Percentiles rank a stretch among this genome's conserved stretches.
phyloP scores from a whole-genome alignment of 2,888 invertebrate species.

The Dichetophora obliterata region DNA sequence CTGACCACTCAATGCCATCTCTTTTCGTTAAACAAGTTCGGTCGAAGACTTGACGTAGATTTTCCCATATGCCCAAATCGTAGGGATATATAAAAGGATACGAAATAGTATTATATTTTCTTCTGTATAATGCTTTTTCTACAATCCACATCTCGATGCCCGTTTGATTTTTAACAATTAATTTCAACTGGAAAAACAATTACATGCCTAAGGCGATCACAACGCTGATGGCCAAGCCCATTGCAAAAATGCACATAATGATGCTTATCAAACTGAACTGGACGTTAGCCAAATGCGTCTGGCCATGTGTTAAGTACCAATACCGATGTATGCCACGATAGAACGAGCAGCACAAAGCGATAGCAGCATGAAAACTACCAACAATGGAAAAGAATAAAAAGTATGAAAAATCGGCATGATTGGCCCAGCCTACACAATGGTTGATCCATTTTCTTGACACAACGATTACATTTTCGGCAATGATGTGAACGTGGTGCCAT shows the following conservation, averaged over 20 bases:
- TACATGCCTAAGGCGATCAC: conserved; percentile 92
- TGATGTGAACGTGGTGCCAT: too few species aligned
- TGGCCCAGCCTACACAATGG: conserved; percentile 93
- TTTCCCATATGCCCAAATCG: conserved; percentile 79
- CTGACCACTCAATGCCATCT: conserved; percentile 82
- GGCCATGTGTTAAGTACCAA: conserved; percentile 78
- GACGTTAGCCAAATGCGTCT: conserved; percentile 77
- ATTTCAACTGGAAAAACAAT: conserved; percentile 84
- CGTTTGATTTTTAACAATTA: conserved; percentile 89
- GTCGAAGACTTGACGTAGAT: conserved; percentile 77
- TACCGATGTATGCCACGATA: conserved; percentile 83
- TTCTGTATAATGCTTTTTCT: conserved; percentile 86
- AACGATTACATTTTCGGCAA: too few species aligned
- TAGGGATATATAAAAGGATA: conserved; percentile 86
- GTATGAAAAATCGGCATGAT: conserved; percentile 90
- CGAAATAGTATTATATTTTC: conserved; percentile 70
- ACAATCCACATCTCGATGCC: conserved; percentile 98
- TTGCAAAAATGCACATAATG: conserved; percentile 84
- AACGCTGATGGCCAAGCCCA: conserved; percentile 94
- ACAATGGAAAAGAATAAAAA: conserved; percentile 91
- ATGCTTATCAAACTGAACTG: conserved; percentile 79
- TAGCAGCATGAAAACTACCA: conserved; percentile 88
- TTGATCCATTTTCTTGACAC: conserved; percentile 99
- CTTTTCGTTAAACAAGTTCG: conserved; percentile 75
- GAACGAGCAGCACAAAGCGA: conserved; percentile 79